These are phyloP conservation scores for Drosophila nebulosa DNA, from an alignment of 1,140 invertebrate genomes.

Conservation along the genomic window DNA sequence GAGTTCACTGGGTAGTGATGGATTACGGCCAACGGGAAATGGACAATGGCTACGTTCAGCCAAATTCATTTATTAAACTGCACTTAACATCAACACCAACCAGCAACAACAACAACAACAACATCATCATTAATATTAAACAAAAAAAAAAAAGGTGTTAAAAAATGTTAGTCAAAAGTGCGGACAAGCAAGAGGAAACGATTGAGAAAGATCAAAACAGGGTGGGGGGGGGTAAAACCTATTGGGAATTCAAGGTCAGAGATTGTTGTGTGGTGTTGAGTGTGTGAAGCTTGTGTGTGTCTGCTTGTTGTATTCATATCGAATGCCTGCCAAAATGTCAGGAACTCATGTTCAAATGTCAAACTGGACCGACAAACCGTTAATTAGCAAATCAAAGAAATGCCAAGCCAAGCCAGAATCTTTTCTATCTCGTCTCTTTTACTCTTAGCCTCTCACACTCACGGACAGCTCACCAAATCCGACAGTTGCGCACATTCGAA, in stretches of 20 bases:
- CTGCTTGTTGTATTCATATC: neutral
- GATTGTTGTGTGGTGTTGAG: too few species aligned
- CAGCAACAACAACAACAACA: slow-evolving; percentile 48
- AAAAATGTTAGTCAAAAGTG: too few species aligned
- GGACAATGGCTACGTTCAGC: slow-evolving; percentile 30
- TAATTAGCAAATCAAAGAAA: slow-evolving; percentile 80
- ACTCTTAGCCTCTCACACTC: neutral
- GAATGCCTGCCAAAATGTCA: slow-evolving; percentile 56
- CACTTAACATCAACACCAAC: slow-evolving; percentile 79
- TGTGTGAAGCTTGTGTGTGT: neutral
- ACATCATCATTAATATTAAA: slow-evolving; percentile 11
- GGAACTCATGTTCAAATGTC: slow-evolving; percentile 77
- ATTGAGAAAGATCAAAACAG: neutral
- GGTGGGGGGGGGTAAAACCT: neutral
- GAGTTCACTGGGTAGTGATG: neutral
- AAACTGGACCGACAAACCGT: slow-evolving; percentile 77
- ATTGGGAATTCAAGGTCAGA: neutral
- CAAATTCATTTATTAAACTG: slow-evolving; percentile 80
- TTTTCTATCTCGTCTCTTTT: neutral
- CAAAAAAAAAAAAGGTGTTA: neutral
- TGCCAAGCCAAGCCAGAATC: slow-evolving; percentile 53
- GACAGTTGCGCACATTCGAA: slow-evolving; percentile 78
- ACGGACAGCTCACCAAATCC: slow-evolving; percentile 69
- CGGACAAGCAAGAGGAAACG: neutral
- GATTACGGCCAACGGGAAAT: slow-evolving; percentile 1